Conservation (phyloP, 2,888 invertebrate species). For the Mimachlamys varia region DNA sequence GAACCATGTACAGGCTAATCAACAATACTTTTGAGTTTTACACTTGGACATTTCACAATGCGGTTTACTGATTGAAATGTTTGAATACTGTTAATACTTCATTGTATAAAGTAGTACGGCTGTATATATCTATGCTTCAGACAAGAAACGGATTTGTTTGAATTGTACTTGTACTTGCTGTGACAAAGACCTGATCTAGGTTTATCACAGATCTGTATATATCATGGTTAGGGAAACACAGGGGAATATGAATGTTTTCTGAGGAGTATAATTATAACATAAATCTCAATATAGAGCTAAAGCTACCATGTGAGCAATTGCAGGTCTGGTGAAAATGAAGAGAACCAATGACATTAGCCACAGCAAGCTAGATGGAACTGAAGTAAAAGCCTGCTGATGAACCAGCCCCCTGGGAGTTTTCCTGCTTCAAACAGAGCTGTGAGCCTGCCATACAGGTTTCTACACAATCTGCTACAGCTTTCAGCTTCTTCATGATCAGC, state of each 20-base stretch:
- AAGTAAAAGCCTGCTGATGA: not conserved
- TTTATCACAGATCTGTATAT: too few species aligned
- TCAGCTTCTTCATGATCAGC: too few species aligned
- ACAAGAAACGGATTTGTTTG: not conserved
- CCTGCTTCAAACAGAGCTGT: not conserved
- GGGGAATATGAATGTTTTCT: not conserved
- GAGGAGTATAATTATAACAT: not conserved
- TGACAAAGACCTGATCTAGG: not conserved
- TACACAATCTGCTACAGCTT: too few species aligned
- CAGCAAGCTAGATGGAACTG: not conserved
- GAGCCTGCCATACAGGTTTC: not conserved
- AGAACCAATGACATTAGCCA: not conserved
- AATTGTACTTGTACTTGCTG: not conserved
- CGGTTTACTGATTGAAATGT: too few species aligned
- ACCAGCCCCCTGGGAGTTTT: not conserved
- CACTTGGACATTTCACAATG: not conserved
- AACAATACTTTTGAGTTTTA: not conserved
- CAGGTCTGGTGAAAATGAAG: not conserved
- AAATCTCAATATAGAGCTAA: not conserved
- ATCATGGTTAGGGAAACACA: not conserved
- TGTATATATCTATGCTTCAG: too few species aligned
- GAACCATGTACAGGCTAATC: not conserved
- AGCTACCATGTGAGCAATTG: too few species aligned
- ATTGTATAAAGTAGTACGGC: too few species aligned
- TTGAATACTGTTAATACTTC: too few species aligned